A percentile compares a stretch with the other conserved stretches of the same genome.
Conservation (phyloP, 2,888 invertebrate genomes). For the Boloria euphrosyne region DNA sequence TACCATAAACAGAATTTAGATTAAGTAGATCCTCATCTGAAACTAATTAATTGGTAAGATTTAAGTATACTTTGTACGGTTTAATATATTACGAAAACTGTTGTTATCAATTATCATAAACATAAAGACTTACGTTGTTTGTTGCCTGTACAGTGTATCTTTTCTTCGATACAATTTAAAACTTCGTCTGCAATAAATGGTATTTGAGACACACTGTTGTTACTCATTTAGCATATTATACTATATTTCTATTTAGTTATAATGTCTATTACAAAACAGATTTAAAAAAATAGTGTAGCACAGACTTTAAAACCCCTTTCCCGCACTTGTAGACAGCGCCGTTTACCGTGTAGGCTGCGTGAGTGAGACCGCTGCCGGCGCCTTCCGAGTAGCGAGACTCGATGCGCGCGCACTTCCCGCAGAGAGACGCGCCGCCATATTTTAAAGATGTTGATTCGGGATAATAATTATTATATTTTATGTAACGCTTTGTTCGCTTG, state of each 20-base stretch:
- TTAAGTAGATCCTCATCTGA: slow-evolving; percentile 79
- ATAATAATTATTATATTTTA: too few relatives aligned
- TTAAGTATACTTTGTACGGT: neutral
- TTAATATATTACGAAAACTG: neutral
- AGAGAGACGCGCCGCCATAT: too few relatives aligned
- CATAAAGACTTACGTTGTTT: slow-evolving; percentile 20
- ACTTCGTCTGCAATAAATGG: slow-evolving; percentile 25
- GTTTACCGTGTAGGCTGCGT: too few relatives aligned
- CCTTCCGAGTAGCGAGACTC: too few relatives aligned
- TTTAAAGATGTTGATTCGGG: too few relatives aligned
- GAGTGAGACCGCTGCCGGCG: too few relatives aligned
- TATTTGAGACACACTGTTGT: slow-evolving; percentile 4
- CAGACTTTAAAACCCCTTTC: too few relatives aligned
- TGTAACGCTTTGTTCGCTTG: too few relatives aligned
- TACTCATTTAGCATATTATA: neutral
- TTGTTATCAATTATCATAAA: neutral
- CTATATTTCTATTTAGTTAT: neutral
- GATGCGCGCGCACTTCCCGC: too few relatives aligned
- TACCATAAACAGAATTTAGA: slow-evolving; percentile 83
- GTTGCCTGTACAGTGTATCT: slow-evolving; percentile 18
- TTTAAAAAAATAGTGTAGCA: too few relatives aligned
- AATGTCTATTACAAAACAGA: too few relatives aligned
- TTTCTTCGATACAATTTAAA: slow-evolving; percentile 26
- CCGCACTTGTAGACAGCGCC: too few relatives aligned
- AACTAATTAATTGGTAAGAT: slow-evolving; percentile 65